A percentile compares a stretch with the other conserved stretches of the same genome.
Conservation (phyloP, 2,113 vertebrate genomes). For the Turnix velox region DNA sequence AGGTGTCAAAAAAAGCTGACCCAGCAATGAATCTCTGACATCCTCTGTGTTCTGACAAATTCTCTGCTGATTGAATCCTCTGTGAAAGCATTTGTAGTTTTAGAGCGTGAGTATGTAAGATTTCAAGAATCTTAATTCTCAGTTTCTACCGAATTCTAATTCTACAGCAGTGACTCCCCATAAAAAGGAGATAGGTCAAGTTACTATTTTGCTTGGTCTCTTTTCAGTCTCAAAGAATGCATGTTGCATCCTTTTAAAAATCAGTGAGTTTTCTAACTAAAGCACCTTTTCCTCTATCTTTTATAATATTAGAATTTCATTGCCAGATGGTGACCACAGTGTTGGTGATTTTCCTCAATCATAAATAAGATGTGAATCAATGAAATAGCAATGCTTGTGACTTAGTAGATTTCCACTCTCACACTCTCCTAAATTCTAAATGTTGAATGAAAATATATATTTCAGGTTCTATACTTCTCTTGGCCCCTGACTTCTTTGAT, state of each 20-base stretch:
- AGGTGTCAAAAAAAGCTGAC: not conserved
- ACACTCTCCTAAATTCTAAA: not conserved
- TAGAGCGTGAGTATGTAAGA: not conserved
- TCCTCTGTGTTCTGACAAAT: not conserved
- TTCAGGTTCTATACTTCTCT: not conserved
- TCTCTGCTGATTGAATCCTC: not conserved
- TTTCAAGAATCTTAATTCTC: not conserved
- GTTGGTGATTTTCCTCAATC: not conserved
- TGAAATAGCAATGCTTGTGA: not conserved
- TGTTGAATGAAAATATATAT: not conserved
- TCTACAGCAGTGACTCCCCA: not conserved
- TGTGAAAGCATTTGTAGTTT: not conserved
- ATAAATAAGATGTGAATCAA: not conserved
- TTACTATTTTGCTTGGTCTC: rapidly evolving
- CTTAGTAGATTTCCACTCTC: not conserved
- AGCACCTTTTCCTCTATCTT: not conserved
- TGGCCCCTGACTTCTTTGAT: not conserved
- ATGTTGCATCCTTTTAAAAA: not conserved
- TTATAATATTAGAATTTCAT: not conserved
- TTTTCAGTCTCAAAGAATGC: not conserved
- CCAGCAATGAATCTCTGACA: not conserved
- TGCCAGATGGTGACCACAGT: not conserved
- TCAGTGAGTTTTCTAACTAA: not conserved
- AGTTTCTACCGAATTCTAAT: not conserved
- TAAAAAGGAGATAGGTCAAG: not conserved